Conservation (phyloP, 2,888 invertebrate species). For the Epinotia bilunana region DNA sequence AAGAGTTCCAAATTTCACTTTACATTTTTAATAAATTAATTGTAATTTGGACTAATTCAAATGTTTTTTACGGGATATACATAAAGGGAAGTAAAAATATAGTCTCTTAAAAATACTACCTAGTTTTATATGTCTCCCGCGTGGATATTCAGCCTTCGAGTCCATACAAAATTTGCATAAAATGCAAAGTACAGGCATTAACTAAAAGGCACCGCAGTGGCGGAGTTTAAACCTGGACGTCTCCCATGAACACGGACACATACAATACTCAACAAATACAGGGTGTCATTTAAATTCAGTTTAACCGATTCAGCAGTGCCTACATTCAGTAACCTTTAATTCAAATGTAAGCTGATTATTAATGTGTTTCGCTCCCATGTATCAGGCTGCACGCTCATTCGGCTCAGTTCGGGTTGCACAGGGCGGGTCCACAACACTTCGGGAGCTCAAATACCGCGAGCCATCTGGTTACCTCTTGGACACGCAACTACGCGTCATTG, state of each 20-base stretch:
- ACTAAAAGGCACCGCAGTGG: neutral
- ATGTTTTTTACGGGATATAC: too few relatives aligned
- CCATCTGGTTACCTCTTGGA: too few relatives aligned
- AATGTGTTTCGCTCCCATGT: neutral
- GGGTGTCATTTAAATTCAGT: neutral
- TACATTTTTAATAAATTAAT: too few relatives aligned
- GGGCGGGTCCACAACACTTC: too few relatives aligned
- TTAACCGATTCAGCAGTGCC: neutral
- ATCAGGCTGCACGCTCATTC: neutral
- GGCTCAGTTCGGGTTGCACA: too few relatives aligned
- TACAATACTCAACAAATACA: neutral
- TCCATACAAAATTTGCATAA: conserved; percentile 10
- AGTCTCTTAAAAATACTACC: neutral
- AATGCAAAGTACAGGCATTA: conserved; percentile 6
- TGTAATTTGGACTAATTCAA: too few relatives aligned
- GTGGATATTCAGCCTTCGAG: conserved; percentile 1
- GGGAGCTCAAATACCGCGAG: too few relatives aligned
- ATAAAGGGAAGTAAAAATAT: neutral
- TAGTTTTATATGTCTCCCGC: neutral
- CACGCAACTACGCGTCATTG: too few relatives aligned
- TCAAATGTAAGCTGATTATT: neutral
- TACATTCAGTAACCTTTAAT: neutral
- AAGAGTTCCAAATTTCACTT: too few relatives aligned
- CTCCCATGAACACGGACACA: neutral
- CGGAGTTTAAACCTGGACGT: conserved; percentile 7